Conservation (phyloP, 35 echinoderm and acorn worm species). For the Anneissia japonica region DNA sequence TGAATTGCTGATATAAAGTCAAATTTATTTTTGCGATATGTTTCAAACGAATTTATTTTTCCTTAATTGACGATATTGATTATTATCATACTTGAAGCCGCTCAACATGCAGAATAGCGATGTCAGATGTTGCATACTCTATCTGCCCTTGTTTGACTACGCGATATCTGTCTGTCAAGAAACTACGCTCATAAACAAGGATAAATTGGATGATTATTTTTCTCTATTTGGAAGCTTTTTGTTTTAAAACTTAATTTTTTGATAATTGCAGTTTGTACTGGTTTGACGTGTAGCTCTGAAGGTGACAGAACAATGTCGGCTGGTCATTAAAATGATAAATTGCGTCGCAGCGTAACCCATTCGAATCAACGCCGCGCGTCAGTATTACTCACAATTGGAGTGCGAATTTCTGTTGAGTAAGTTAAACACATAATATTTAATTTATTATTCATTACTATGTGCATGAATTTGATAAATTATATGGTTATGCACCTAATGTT, state of each 20-base stretch:
- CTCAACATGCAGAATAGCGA: background rate
- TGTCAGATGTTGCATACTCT: background rate
- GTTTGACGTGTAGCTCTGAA: background rate
- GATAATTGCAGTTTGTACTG: background rate
- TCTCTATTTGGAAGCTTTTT: background rate
- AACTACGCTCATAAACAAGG: background rate
- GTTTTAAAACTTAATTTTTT: background rate
- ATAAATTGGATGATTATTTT: background rate
- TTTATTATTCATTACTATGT: conserved; percentile 2
- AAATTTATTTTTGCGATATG: background rate
- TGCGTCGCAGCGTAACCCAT: background rate
- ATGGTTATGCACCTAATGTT: background rate
- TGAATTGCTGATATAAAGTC: background rate
- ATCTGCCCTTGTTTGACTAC: background rate
- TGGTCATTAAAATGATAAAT: background rate
- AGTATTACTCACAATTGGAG: background rate
- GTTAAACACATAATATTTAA: background rate
- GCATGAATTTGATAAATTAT: background rate
- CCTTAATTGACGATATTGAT: background rate
- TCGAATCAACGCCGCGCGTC: background rate
- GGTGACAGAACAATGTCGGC: background rate
- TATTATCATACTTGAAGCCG: background rate
- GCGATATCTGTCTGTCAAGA: background rate
- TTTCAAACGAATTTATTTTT: background rate
- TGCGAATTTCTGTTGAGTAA: background rate